A percentile compares a stretch with the other conserved stretches of the same genome.
These are phyloP conservation scores for Macaria notata DNA, from an alignment of 2,888 invertebrate species.

Conservation along the genomic window DNA sequence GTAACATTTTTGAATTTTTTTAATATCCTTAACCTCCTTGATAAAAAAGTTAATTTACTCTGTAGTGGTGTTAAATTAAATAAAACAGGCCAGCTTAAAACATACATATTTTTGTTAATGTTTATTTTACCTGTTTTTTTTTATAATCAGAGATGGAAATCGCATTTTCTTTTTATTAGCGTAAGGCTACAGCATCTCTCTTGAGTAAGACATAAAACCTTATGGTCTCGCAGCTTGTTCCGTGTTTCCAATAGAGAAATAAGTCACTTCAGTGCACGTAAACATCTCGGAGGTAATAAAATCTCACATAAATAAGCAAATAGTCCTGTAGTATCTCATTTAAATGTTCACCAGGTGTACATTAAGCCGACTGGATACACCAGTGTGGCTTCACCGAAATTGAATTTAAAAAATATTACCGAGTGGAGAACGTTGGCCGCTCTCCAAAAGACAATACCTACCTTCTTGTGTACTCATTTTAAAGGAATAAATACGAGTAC, in stretches of 20 bases:
- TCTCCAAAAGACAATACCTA: slow-evolving; percentile 77
- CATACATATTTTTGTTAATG: no score
- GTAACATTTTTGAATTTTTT: no score
- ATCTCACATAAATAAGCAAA: slow-evolving; percentile 59
- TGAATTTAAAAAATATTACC: slow-evolving; percentile 82
- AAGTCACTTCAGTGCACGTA: slow-evolving; percentile 21
- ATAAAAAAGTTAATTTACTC: no score
- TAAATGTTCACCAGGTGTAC: slow-evolving; percentile 78
- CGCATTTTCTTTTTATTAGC: no score
- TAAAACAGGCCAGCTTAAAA: no score
- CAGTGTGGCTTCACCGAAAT: slow-evolving; percentile 78
- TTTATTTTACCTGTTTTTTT: no score
- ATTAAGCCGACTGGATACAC: slow-evolving; percentile 76
- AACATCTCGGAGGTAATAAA: slow-evolving; percentile 47
- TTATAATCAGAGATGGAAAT: no score
- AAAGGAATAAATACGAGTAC: slow-evolving; percentile 63
- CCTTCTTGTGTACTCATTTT: slow-evolving; percentile 73
- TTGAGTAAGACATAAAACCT: no score
- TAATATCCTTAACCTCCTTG: no score
- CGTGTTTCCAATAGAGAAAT: slow-evolving; percentile 7
- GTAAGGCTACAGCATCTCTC: no score
- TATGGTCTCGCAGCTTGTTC: background rate
- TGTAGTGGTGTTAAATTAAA: no score
- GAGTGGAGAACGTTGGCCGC: slow-evolving; percentile 73
- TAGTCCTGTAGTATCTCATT: slow-evolving; percentile 70